Percentiles rank a stretch among this genome's conserved stretches.
phyloP scores from a whole-genome alignment of 64 coral and sea anemone genomes.

The Stichodactyla mertensii region DNA sequence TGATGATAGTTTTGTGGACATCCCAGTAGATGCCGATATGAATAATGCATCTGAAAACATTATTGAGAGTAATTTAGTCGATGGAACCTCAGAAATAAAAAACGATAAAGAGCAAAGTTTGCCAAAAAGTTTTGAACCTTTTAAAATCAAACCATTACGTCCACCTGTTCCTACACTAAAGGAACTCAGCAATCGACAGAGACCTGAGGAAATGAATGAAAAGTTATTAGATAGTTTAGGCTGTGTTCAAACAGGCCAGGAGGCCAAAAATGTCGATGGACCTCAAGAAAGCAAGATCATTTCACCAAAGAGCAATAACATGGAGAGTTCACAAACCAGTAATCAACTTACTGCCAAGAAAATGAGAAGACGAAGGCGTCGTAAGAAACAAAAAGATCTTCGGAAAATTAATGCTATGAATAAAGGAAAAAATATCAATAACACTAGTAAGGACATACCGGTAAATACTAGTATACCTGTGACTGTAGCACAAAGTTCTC shows the following conservation, averaged over 20 bases:
- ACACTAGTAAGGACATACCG: not conserved
- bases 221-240: not conserved
- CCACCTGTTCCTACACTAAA: constrained; percentile 59
- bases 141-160: constrained; percentile 66
- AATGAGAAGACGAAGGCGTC: not conserved
- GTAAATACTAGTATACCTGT: not conserved
- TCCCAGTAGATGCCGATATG: constrained; percentile 49
- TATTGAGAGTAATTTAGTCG: not conserved
- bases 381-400: not conserved
- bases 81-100: not conserved
- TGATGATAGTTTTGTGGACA: constrained; percentile 86
- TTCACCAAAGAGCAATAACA: not conserved
- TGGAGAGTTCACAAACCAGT: not conserved
- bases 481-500: not conserved
- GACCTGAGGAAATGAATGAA: constrained; percentile 25
- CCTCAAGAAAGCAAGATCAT: not conserved
- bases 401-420: not conserved
- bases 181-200: constrained; percentile 64
- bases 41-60: not conserved
- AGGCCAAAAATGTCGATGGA: not conserved
- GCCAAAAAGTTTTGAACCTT: constrained; percentile 60
- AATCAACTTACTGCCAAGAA: not conserved
- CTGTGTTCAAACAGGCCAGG: not conserved
- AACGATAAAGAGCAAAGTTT: not conserved
- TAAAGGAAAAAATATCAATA: not conserved